Evolutionary conservation across 2,113 vertebrate genomes (phyloP).

Genomic region (Ciconia maguari): DNA sequence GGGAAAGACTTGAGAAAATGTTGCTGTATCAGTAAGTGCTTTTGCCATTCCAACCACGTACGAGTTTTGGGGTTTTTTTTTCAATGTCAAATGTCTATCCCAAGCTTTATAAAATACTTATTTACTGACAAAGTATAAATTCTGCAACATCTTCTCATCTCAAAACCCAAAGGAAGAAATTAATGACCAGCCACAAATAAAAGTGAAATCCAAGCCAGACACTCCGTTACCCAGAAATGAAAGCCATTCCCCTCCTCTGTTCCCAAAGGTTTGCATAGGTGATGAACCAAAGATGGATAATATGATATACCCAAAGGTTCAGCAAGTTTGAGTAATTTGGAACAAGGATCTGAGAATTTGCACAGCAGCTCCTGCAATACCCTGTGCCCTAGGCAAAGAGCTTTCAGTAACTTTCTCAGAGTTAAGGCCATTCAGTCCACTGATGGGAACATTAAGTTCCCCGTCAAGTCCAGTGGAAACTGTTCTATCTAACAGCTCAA

Average conservation of each 20-base stretch:
- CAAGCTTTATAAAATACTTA: not conserved
- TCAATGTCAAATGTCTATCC: not conserved
- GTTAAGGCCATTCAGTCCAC: not conserved
- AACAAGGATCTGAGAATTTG: not conserved
- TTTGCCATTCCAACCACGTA: not conserved
- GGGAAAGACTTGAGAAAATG: not conserved
- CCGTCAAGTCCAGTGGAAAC: not conserved
- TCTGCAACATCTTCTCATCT: not conserved
- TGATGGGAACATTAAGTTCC: not conserved
- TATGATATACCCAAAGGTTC: not conserved
- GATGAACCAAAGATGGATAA: not conserved
- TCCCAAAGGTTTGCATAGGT: not conserved
- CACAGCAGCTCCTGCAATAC: not conserved
- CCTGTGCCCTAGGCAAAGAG: not conserved
- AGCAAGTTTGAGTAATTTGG: not conserved
- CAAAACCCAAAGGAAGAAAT: not conserved
- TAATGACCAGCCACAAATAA: not conserved
- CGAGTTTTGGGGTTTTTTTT: not conserved
- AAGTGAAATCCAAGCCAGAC: not conserved
- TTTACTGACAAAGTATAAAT: not conserved
- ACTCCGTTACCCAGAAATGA: not conserved
- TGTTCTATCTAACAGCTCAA: not conserved
- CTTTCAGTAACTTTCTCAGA: not conserved
- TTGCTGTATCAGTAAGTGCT: not conserved
- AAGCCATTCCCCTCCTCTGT: not conserved